Conservation (phyloP, 35 echinoderm and acorn worm species). For the Apostichopus japonicus region DNA sequence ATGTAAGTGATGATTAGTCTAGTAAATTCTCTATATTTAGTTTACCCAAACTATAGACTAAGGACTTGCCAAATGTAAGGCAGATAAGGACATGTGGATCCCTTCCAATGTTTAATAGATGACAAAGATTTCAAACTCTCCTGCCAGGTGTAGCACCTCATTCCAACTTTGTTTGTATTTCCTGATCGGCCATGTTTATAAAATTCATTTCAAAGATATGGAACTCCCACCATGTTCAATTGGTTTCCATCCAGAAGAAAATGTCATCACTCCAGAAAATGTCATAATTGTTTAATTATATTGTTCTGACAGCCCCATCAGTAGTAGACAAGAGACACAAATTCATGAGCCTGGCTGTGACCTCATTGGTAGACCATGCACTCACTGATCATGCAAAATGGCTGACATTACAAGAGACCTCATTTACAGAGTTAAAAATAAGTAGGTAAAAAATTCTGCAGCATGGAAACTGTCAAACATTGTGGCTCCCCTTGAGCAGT, state of each 20-base stretch:
- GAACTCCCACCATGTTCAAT: neutral
- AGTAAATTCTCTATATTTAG: too few species aligned
- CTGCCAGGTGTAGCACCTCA: neutral
- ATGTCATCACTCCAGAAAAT: constrained; percentile 20
- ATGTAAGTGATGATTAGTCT: too few species aligned
- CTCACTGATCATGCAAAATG: neutral
- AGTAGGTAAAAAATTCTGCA: too few species aligned
- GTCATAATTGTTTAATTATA: constrained; percentile 17
- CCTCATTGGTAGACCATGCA: neutral
- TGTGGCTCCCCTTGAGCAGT: neutral
- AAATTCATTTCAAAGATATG: neutral
- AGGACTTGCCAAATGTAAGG: too few species aligned
- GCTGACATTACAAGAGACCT: too few species aligned
- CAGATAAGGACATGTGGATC: too few species aligned
- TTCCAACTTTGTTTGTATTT: neutral
- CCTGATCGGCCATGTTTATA: neutral
- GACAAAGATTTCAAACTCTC: neutral
- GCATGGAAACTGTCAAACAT: neutral
- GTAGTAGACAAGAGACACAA: neutral
- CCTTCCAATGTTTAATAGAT: too few species aligned
- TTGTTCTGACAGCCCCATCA: neutral
- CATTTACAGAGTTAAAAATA: neutral
- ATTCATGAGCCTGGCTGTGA: neutral
- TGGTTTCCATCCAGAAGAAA: neutral
- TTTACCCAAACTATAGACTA: too few species aligned